phyloP scores from a whole-genome alignment of 1,140 invertebrate species.

The Trialeurodes vaporariorum region DNA sequence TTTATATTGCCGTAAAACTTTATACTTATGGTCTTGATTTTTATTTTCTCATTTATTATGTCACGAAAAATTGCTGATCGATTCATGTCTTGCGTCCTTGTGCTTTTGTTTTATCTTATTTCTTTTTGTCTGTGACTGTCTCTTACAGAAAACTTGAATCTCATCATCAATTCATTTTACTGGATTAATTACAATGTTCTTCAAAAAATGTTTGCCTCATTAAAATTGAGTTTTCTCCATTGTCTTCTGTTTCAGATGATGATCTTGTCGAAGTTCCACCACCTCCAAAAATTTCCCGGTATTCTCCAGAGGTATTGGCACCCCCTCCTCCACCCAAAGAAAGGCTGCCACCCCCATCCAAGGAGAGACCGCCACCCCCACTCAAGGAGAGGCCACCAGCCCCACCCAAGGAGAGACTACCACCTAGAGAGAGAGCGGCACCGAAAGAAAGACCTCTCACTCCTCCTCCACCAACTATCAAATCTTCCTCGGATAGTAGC shows the following conservation, averaged over 20 bases:
- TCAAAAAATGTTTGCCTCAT: no score
- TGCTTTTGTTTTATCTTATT: no score
- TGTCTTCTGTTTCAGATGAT: constrained; percentile 26
- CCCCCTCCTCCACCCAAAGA: constrained; percentile 33
- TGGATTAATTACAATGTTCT: no score
- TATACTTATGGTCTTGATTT: no score
- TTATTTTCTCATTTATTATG: no score
- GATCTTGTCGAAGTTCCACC: constrained; percentile 27
- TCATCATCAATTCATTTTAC: no score
- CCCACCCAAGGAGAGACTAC: constrained; percentile 24
- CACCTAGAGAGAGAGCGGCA: constrained; percentile 28
- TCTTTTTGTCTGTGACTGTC: no score
- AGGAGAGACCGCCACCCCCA: constrained; percentile 16
- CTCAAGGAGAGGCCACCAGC: constrained; percentile 22
- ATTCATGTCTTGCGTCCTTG: no score
- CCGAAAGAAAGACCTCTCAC: constrained; percentile 21
- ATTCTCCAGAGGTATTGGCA: constrained; percentile 26
- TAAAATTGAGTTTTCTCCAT: no score
- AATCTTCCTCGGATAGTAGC: constrained; percentile 41
- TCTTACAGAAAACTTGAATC: no score
- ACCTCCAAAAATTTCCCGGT: constrained; percentile 27
- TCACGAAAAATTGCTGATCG: no score
- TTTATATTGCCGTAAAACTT: no score
- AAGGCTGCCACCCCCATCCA: constrained; percentile 23
- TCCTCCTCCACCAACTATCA: constrained; percentile 34